A percentile compares a stretch with the other conserved stretches of the same genome.
These are phyloP conservation scores for Tipula confusa DNA, from an alignment of 2,888 invertebrate species.

Conservation along the genomic window DNA sequence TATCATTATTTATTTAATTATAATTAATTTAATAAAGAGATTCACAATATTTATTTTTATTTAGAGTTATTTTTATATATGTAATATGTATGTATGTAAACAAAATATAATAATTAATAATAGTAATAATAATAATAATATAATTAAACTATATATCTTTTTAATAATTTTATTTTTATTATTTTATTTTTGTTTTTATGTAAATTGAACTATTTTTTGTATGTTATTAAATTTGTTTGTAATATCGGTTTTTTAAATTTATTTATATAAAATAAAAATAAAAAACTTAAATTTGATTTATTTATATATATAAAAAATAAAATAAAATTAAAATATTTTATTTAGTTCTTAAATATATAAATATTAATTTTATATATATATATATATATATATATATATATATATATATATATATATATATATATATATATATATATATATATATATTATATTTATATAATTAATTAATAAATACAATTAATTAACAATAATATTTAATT, in stretches of 20 bases:
- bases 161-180: too few species aligned
- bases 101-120: not conserved
- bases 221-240: not conserved
- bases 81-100: not conserved
- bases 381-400: not conserved
- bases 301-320: not conserved
- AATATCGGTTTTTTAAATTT: conserved; percentile 6
- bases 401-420: not conserved
- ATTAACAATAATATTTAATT: conserved; percentile 4
- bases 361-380: not conserved
- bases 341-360: not conserved
- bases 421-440: not conserved
- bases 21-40: not conserved
- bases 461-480: conserved; percentile 3
- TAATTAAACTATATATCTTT: not conserved
- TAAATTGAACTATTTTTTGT: conserved; percentile 25
- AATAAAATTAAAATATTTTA: not conserved
- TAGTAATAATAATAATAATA: not conserved
- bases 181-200: conserved; percentile 8
- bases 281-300: not conserved
- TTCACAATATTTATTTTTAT: conserved; percentile 21
- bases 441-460: not conserved
- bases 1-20: not conserved
- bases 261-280: not conserved
- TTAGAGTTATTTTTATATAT: not conserved